Base-by-base conservation (phyloP, 2,797 vertebrate species). In the Girardinus metallicus region DNA sequence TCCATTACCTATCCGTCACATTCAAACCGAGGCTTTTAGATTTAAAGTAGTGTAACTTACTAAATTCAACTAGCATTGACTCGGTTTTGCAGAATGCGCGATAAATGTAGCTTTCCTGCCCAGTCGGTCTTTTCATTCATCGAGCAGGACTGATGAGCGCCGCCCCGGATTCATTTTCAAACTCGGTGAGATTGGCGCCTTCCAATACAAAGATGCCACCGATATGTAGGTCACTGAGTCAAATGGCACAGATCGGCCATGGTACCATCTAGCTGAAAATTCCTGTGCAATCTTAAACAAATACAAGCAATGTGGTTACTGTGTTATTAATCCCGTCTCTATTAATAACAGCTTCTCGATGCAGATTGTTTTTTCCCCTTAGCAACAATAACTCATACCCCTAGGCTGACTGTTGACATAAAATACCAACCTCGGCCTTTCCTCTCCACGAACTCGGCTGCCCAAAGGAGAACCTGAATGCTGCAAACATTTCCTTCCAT, bases 401-500 rank as follows among this genome's bases (percentile, higher is more conserved):
- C 18, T 16, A 80, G 34, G 78, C 75, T 86, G 86, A 86, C 83
- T 87, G 83, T 86, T 86, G 77, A 76, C 84, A 83, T 34, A 74
- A 82, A 86, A 87, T 34, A 84, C 87, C 49, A 64, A 97, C 97
- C 97, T 95, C 97, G 88, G 62, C 97, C 96, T 83, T 95, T 95
- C 71, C 97, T 96, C 82, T 99, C 98, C 95, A 99, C 83, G 87
- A 97, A 98, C 90, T 98, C 98, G 0, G 98, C 98, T 0, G 98
- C 98, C 85, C 97, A 97, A 8, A 99, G 95, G 80, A 99, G 96
- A 77, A 98, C 97, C 92, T 98, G 98, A 79, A 98, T 97, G 92
- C 97, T 98, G 94, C 96, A 96, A 26, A 96, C 43, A 76, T 94
- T 91, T 26, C 94, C 94, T 77, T 98, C 97, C 98, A 98, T 99